These are phyloP conservation scores for Epistrophe eligans DNA, from an alignment of 2,888 invertebrate species.

Conservation along the genomic window DNA sequence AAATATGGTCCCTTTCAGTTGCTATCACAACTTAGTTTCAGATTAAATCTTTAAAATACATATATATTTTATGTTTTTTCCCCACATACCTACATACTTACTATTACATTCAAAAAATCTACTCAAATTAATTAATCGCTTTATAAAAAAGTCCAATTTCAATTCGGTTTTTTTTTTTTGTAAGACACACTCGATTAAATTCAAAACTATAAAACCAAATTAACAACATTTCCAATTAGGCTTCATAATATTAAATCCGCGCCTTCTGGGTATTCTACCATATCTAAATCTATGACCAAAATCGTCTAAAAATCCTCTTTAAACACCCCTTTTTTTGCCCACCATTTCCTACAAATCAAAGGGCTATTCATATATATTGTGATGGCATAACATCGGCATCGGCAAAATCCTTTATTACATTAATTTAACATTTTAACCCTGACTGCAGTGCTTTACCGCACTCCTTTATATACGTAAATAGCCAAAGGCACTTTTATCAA, in stretches of 20 bases:
- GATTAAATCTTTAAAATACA: too few species aligned
- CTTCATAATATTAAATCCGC: slow-evolving; percentile 17
- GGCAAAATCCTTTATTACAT: slow-evolving; percentile 7
- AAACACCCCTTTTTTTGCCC: background rate
- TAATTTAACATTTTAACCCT: slow-evolving; percentile 38
- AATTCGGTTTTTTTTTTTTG: background rate
- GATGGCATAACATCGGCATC: slow-evolving; percentile 3
- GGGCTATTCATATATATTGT: background rate
- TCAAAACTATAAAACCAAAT: slow-evolving; percentile 44
- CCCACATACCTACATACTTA: too few species aligned
- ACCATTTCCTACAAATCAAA: background rate
- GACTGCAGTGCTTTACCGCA: slow-evolving; percentile 1
- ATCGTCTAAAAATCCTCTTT: background rate
- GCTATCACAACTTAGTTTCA: too few species aligned
- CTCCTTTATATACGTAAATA: background rate
- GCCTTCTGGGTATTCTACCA: background rate
- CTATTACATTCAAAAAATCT: too few species aligned
- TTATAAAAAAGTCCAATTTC: background rate
- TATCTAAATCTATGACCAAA: background rate
- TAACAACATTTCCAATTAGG: slow-evolving; percentile 48
- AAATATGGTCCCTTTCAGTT: too few species aligned
- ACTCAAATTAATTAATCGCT: too few species aligned
- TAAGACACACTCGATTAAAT: slow-evolving; percentile 32
- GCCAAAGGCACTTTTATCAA: slow-evolving; percentile 13
- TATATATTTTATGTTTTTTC: too few species aligned